phyloP scores from a whole-genome alignment of 2,888 invertebrate species.

The Stenichneumon culpator region DNA sequence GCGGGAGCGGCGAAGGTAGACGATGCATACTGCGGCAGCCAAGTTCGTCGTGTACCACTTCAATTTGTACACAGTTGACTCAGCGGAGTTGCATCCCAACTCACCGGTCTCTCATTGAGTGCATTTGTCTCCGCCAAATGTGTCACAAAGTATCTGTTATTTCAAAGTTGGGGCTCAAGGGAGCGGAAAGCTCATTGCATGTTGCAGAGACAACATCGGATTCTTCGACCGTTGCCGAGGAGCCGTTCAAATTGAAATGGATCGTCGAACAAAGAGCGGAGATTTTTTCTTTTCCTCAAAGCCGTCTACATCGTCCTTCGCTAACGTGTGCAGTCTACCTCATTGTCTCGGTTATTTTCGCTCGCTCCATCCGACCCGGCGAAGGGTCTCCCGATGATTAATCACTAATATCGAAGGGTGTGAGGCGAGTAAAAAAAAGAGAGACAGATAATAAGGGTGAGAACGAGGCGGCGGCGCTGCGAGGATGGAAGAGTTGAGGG shows the following conservation, averaged over 20 bases:
- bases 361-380: slow-evolving; percentile 10
- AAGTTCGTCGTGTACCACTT: slow-evolving; percentile 38
- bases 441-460: slow-evolving; percentile 27
- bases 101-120: background rate
- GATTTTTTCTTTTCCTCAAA: background rate
- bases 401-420: slow-evolving; percentile 60
- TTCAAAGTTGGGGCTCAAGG: background rate
- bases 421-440: slow-evolving; percentile 33
- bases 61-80: slow-evolving; percentile 43
- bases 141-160: slow-evolving; percentile 10
- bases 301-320: slow-evolving; percentile 19
- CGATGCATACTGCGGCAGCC: slow-evolving; percentile 14
- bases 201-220: background rate
- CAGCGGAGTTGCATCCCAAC: slow-evolving; percentile 10
- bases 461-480: slow-evolving; percentile 36
- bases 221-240: background rate
- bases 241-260: slow-evolving; percentile 15
- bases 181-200: background rate
- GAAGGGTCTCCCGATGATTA: slow-evolving; percentile 44
- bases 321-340: slow-evolving; percentile 30
- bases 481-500: slow-evolving; percentile 33
- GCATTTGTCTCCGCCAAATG: slow-evolving; percentile 22
- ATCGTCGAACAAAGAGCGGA: background rate
- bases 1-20: slow-evolving; percentile 42
- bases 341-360: slow-evolving; percentile 49